Percentiles rank a stretch among this genome's conserved stretches.
These are phyloP conservation scores for Bos javanicus DNA, from an alignment of 2,113 vertebrate species.

Conservation along the genomic window DNA sequence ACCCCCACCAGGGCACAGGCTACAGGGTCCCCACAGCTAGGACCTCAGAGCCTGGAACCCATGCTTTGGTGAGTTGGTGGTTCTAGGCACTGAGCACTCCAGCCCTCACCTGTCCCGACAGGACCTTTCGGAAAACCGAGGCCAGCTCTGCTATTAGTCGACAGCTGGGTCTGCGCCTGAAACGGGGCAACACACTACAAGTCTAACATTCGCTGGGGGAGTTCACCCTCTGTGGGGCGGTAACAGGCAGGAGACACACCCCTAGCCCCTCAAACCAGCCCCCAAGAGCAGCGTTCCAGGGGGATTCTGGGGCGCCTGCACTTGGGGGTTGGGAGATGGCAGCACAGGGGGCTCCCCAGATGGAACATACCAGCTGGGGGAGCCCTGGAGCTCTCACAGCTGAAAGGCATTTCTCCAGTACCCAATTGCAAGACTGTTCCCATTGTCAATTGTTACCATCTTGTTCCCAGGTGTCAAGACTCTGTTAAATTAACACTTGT, in stretches of 20 bases:
- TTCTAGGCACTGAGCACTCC: background rate
- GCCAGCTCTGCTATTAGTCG: too few species aligned
- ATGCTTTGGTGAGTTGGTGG: fast-evolving
- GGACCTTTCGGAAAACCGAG: background rate
- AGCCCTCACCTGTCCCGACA: background rate
- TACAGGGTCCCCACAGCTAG: background rate
- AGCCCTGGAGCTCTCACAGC: background rate
- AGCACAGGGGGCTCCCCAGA: background rate
- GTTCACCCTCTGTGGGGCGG: fast-evolving
- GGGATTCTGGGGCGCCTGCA: background rate
- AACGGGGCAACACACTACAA: background rate
- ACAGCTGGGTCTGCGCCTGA: background rate
- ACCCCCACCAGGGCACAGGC: too few species aligned
- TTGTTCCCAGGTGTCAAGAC: background rate
- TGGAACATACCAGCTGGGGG: too few species aligned
- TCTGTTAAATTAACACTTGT: background rate
- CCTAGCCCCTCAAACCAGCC: background rate
- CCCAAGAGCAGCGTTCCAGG: background rate
- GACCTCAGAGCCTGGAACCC: background rate
- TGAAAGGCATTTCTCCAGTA: background rate
- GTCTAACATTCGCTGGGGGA: fast-evolving
- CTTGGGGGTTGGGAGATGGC: background rate
- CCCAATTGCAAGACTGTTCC: background rate
- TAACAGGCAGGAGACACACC: too few species aligned
- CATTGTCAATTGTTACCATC: background rate